Base-by-base conservation (phyloP, 2,113 vertebrate species). In the Paratilapia polleni region DNA sequence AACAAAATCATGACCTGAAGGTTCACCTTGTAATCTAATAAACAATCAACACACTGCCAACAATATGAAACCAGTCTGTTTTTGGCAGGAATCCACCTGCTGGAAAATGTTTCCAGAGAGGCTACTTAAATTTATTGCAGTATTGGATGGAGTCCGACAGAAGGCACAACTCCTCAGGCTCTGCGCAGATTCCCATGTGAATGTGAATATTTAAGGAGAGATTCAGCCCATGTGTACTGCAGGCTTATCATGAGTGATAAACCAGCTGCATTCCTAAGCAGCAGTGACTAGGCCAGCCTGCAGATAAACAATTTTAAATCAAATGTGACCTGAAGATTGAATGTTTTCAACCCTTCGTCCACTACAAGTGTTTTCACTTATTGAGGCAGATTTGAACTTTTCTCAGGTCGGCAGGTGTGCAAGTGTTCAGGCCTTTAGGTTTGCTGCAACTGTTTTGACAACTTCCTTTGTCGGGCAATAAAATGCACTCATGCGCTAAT, bases 241-340 rank as follows among this genome's bases (percentile, higher is more conserved):
- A 84, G 80, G 13, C 56, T 83, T 83, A 85, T 88, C 77, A 24
- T 3, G 5, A 28, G 38, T 85, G 36, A 87, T 60, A 74, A 75
- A 80, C 10, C 74, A 79, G 84, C 78, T 58, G 59, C 62, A 85
- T 83, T 90, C 82, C 81, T 83, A 9, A 14, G 80, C 56, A 68
- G 58, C 82, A 66, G 59, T 31, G 22, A 36, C 60, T 66, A 84
- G 70, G 36, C 52, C 66, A 61, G 76, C 60, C 34, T 15, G 70
- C 47, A 77, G 63, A 87, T 82, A 31, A 60, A 75, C 47, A 17
- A 24, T 20, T 78, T 56, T n/a, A 80, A 74, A 84, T 75, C 34
- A 81, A 80, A 77, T 5, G 58, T 17, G 75, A 58, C 6, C 58
- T 64, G 4, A 43, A 68, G 52, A 54, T 13, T 36, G 43, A 77